These are phyloP conservation scores for Urocitellus parryii DNA, from an alignment of 2,113 vertebrate genomes.

Conservation along the genomic window DNA sequence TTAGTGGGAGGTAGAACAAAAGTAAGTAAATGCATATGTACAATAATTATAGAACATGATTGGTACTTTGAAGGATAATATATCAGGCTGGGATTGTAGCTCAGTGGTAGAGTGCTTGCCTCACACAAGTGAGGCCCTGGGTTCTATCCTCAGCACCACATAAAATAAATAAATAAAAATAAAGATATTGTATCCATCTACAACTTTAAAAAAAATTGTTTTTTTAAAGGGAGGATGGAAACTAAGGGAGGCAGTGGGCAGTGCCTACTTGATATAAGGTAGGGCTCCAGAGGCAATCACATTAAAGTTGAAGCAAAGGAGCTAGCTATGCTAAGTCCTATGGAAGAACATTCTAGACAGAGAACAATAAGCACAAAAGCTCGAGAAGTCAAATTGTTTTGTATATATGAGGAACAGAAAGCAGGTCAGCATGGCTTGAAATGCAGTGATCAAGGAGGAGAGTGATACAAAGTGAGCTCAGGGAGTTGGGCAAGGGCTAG, in stretches of 20 bases:
- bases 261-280: not conserved
- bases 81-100: too few species aligned
- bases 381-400: not conserved
- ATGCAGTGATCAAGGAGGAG: not conserved
- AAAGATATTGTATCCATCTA: too few species aligned
- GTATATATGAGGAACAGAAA: not conserved
- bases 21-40: not conserved
- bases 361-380: slow-evolving; percentile 7
- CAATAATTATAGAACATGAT: not conserved
- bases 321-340: not conserved
- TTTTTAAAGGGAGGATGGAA: not conserved
- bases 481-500: not conserved
- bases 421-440: not conserved
- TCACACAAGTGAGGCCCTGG: too few species aligned
- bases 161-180: too few species aligned
- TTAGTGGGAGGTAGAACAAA: not conserved
- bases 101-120: too few species aligned
- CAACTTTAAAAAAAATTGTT: too few species aligned
- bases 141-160: too few species aligned
- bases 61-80: not conserved
- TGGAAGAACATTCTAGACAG: not conserved
- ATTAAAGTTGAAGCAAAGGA: slow-evolving; percentile 13
- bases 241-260: not conserved
- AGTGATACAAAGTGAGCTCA: not conserved
- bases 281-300: not conserved